phyloP scores from a whole-genome alignment of 2,797 vertebrate genomes.

The Ambastaia sidthimunki region DNA sequence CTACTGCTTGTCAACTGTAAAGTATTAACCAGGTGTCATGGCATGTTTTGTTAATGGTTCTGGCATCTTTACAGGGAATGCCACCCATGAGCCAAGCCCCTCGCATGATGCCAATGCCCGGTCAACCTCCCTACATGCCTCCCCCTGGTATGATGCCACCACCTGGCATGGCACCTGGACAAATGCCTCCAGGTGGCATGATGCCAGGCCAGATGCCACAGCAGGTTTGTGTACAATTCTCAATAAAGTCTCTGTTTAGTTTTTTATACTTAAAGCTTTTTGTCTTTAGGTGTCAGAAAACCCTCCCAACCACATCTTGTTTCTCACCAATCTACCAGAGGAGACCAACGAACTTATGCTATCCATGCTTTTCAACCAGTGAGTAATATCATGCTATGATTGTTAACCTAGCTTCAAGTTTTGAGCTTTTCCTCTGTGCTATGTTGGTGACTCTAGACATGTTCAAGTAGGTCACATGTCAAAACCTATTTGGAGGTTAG shows the following conservation, averaged over 20 bases:
- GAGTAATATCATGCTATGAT: slow-evolving; percentile 66
- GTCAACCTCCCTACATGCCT: slow-evolving; percentile 92
- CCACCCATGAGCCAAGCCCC: slow-evolving; percentile 86
- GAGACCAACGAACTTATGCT: slow-evolving; percentile 96
- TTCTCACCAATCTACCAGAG: slow-evolving; percentile 93
- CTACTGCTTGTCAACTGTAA: not conserved
- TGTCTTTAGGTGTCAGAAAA: slow-evolving; percentile 86
- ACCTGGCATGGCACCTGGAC: slow-evolving; percentile 87
- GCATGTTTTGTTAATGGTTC: not conserved
- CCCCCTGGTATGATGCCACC: slow-evolving; percentile 95
- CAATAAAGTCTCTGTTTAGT: not conserved
- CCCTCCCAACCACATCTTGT: slow-evolving; percentile 93
- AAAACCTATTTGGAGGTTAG: not conserved
- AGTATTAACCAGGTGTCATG: not conserved
- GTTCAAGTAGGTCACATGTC: not conserved
- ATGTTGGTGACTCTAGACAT: not conserved
- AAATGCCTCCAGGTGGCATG: slow-evolving; percentile 87
- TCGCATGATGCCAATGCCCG: slow-evolving; percentile 91
- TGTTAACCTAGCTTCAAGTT: not conserved
- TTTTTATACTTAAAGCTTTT: not conserved
- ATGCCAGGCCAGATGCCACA: slow-evolving; percentile 89
- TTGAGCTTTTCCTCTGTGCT: not conserved
- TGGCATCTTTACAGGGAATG: slow-evolving; percentile 79
- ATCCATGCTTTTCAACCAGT: slow-evolving; percentile 97
- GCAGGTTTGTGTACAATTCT: slow-evolving; percentile 72